Percentiles rank a stretch among this genome's conserved stretches.
Conservation (phyloP, 2,113 vertebrate genomes). For the Dascyllus trimaculatus region DNA sequence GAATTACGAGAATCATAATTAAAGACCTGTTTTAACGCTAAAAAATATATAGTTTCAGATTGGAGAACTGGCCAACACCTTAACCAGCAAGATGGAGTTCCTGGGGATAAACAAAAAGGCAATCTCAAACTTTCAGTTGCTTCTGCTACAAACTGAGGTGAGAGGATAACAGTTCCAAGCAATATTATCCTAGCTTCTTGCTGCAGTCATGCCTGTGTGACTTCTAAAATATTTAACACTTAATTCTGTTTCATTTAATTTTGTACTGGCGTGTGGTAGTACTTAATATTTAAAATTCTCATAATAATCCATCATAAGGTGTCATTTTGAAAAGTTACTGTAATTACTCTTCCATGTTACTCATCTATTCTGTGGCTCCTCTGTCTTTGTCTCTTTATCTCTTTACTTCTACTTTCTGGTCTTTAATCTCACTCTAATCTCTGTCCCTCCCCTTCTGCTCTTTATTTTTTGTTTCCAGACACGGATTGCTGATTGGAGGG, state of each 20-base stretch:
- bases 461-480: slow-evolving; percentile 83
- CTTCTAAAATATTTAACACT: slow-evolving; percentile 68
- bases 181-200: slow-evolving; percentile 4
- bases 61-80: slow-evolving; percentile 96
- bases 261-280: slow-evolving; percentile 38
- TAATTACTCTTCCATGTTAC: slow-evolving; percentile 41
- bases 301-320: slow-evolving; percentile 66
- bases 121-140: slow-evolving; percentile 98
- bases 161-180: slow-evolving; percentile 22
- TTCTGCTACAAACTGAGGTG: slow-evolving; percentile 98
- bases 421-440: not conserved
- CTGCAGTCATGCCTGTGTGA: slow-evolving; percentile 10
- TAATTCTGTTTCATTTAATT: slow-evolving; percentile 57
- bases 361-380: slow-evolving; percentile 30
- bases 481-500: slow-evolving; percentile 98
- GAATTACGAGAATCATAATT: not conserved
- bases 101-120: slow-evolving; percentile 96
- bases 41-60: slow-evolving; percentile 93
- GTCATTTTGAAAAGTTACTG: slow-evolving; percentile 30
- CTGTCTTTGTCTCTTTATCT: slow-evolving; percentile 9
- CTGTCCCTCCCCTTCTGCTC: not conserved
- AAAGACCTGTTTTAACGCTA: slow-evolving; percentile 1
- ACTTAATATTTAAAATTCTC: slow-evolving; percentile 75
- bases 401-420: not conserved
- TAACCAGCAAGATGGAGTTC: slow-evolving; percentile 99